Base-by-base conservation (phyloP, 64 coral and sea anemone genomes). In the Stichodactyla helianthus region DNA sequence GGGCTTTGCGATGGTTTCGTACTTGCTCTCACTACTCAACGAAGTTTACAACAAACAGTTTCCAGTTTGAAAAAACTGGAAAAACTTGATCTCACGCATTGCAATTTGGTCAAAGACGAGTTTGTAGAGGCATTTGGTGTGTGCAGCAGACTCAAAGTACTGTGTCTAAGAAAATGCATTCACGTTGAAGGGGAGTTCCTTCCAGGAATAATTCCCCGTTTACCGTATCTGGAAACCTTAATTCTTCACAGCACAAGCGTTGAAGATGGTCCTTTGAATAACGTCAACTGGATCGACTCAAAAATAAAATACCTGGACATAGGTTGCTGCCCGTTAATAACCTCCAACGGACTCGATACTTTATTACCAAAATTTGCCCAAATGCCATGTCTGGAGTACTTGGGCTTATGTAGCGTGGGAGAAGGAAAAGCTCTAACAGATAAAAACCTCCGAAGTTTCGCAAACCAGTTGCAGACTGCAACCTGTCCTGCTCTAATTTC, bases 161-260 rank as follows among this genome's bases (percentile, higher is more conserved):
- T 93, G 8, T 89, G 62, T 17, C 19, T 89, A 51, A 53, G 87
- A 10, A 93, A 89, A 54, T 93, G 91, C 79, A 80, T 17, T 5
- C 19, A 77, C 22, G 59, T 93, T 28, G 17, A 12, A 51, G 91
- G 87, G 8, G 71, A 84, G 14, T 85, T 74, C 71, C 51, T 93
- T 51, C 70, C 82, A 5, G 57, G 67, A 31, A 50, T 89, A 11
- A 55, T 93, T 19, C 54, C 55, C 25, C 71, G 25, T 51, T 82
- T 79, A 19, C 58, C 55, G 26, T 17, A 51, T 44, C 27, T 93
- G n/a, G 82, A 89, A 58, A 93, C 87, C 17, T 71, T 93, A 50
- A 89, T 93, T 81, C 51, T 93, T 6, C 81, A 93, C 15, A 86
- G 87, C 4, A 89, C 88, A 23, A 86, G 92, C 16, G 83, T 93